These are phyloP conservation scores for Plestiodon gilberti DNA, from an alignment of 2,113 vertebrate species.

Conservation along the genomic window DNA sequence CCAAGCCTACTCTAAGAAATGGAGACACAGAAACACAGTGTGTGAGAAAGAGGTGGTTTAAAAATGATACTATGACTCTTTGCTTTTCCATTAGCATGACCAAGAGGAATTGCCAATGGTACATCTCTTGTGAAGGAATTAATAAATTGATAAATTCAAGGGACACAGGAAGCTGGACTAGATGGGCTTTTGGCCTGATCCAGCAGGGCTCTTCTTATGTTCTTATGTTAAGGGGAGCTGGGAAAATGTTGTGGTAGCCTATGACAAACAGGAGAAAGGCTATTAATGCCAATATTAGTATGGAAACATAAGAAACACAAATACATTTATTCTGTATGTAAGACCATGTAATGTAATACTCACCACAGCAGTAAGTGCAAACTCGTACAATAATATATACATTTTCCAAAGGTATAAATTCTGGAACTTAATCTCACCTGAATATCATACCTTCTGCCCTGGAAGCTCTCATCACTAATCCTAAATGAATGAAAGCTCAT, in stretches of 20 bases:
- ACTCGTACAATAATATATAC: not conserved
- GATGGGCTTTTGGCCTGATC: too few relatives aligned
- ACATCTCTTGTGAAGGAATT: not conserved
- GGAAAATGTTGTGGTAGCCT: not conserved
- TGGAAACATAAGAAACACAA: not conserved
- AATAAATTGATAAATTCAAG: not conserved
- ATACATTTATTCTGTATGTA: too few relatives aligned
- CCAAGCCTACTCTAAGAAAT: constrained; percentile 34
- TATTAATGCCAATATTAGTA: not conserved
- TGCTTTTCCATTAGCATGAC: not conserved
- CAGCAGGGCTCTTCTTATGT: too few relatives aligned
- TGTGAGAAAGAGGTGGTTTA: not conserved
- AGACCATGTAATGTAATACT: not conserved
- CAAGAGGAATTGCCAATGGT: not conserved
- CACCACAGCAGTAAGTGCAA: too few relatives aligned
- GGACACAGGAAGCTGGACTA: too few relatives aligned
- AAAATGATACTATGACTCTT: not conserved
- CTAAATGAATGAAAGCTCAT: not conserved
- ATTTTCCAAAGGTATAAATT: not conserved
- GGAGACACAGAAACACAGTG: not conserved
- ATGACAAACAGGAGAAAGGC: not conserved
- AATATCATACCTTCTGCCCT: not conserved
- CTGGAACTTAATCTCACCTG: not conserved
- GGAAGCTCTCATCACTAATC: too few relatives aligned
- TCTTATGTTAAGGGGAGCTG: too few relatives aligned